phyloP scores from a whole-genome alignment of 2,797 vertebrate genomes.

The Leptodactylus fallax region DNA sequence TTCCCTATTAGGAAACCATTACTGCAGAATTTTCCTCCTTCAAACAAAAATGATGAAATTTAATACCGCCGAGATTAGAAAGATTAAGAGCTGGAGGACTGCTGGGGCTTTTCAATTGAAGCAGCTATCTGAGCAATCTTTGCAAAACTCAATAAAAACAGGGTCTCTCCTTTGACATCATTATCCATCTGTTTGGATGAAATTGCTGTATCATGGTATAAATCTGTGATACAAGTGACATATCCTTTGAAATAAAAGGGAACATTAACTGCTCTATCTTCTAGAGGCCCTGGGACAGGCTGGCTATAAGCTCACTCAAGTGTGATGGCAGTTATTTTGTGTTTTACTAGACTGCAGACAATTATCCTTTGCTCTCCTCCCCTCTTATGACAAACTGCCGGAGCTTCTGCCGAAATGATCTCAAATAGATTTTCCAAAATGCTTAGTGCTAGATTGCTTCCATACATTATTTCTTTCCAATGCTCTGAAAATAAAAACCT shows the following conservation, averaged over 20 bases:
- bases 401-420: slow-evolving; percentile 99
- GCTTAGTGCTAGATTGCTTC: slow-evolving; percentile 99
- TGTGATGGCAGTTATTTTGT: slow-evolving; percentile 99
- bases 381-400: slow-evolving; percentile 99
- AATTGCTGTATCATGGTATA: slow-evolving; percentile 99
- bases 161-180: slow-evolving; percentile 98
- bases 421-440: slow-evolving; percentile 99
- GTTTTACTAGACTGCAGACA: slow-evolving; percentile 99
- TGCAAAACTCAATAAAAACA: slow-evolving; percentile 97
- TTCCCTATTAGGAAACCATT: slow-evolving; percentile 99
- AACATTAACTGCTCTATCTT: slow-evolving; percentile 99
- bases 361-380: slow-evolving; percentile 99
- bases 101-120: slow-evolving; percentile 89
- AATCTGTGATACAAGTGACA: slow-evolving; percentile 99
- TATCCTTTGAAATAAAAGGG: slow-evolving; percentile 99
- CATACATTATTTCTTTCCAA: slow-evolving; percentile 99
- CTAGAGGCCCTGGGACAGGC: slow-evolving; percentile 99
- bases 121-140: slow-evolving; percentile 97
- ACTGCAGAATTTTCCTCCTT: slow-evolving; percentile 99
- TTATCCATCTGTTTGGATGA: slow-evolving; percentile 99
- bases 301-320: slow-evolving; percentile 99
- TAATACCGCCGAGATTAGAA: slow-evolving; percentile 98
- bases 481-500: slow-evolving; percentile 94
- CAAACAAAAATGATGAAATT: slow-evolving; percentile 99
- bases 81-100: slow-evolving; percentile 97